A percentile compares a stretch with the other conserved stretches of the same genome.
These are phyloP conservation scores for Poeciliopsis infans DNA, from an alignment of 2,797 vertebrate genomes.

Conservation along the genomic window DNA sequence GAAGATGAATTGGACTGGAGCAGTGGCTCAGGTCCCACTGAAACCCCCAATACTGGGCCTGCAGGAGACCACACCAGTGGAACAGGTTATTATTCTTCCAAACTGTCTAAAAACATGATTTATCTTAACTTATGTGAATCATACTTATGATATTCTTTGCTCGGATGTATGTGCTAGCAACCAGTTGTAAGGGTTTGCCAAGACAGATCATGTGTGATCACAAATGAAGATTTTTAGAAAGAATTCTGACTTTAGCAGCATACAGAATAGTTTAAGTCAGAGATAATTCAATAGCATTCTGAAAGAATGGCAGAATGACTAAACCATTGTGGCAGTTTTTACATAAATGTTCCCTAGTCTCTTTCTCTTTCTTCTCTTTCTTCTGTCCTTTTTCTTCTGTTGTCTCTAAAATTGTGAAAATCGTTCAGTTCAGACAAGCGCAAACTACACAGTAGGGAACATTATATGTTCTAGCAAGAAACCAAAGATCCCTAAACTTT, in stretches of 20 bases:
- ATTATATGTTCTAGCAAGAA: not conserved
- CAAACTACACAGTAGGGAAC: not conserved
- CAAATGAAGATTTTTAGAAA: not conserved
- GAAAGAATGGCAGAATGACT: not conserved
- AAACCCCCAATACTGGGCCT: conserved; percentile 78
- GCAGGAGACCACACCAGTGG: conserved; percentile 78
- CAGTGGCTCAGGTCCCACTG: conserved; percentile 65
- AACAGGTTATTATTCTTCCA: conserved; percentile 60
- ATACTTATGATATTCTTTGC: not conserved
- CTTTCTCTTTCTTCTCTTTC: not conserved
- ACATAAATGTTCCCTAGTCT: not conserved
- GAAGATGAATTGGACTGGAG: conserved; percentile 74
- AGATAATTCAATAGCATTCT: not conserved
- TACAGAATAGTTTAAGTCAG: not conserved
- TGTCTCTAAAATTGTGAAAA: not conserved
- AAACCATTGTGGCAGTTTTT: not conserved
- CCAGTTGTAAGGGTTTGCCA: not conserved
- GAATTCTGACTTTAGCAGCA: not conserved
- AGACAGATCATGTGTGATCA: not conserved
- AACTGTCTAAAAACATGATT: conserved; percentile 13
- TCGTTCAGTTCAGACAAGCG: not conserved
- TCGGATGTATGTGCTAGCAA: not conserved
- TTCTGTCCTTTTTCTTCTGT: not conserved
- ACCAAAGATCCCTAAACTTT: not conserved
- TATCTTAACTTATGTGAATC: not conserved